A percentile compares a stretch with the other conserved stretches of the same genome.
Evolutionary conservation across 2,113 vertebrate genomes (phyloP).

Genomic region (Salminus brasiliensis): DNA sequence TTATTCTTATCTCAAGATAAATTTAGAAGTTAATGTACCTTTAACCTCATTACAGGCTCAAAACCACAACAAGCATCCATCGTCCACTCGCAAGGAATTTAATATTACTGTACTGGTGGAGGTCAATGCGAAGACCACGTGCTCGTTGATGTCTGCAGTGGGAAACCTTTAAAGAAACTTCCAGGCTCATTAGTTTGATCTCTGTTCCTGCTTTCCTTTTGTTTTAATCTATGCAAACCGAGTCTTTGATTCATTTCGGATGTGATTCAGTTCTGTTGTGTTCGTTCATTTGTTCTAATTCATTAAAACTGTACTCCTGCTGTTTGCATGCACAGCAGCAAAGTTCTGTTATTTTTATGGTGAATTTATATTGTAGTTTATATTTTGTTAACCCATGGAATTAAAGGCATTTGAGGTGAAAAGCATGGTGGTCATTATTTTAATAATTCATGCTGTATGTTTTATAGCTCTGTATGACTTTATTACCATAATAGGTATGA

Average conservation of each 20-base stretch:
- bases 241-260: slow-evolving; percentile 28
- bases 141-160: background rate
- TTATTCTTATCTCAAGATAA: background rate
- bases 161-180: slow-evolving; percentile 7
- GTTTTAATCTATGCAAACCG: slow-evolving; percentile 62
- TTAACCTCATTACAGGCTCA: background rate
- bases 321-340: slow-evolving; percentile 63
- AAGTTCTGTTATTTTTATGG: slow-evolving; percentile 52
- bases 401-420: slow-evolving; percentile 72
- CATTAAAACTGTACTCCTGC: slow-evolving; percentile 45
- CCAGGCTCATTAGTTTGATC: background rate
- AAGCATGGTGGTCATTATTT: slow-evolving; percentile 28
- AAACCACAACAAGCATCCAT: background rate
- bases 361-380: slow-evolving; percentile 63
- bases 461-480: background rate
- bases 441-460: background rate
- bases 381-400: slow-evolving; percentile 69
- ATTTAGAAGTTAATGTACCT: background rate
- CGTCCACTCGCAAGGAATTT: background rate
- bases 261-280: slow-evolving; percentile 48
- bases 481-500: too few species aligned
- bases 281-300: slow-evolving; percentile 24
- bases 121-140: background rate
- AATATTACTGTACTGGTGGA: background rate
- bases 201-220: slow-evolving; percentile 34